phyloP scores from a whole-genome alignment of 1,140 invertebrate genomes.

The Dreissena rostriformis region DNA sequence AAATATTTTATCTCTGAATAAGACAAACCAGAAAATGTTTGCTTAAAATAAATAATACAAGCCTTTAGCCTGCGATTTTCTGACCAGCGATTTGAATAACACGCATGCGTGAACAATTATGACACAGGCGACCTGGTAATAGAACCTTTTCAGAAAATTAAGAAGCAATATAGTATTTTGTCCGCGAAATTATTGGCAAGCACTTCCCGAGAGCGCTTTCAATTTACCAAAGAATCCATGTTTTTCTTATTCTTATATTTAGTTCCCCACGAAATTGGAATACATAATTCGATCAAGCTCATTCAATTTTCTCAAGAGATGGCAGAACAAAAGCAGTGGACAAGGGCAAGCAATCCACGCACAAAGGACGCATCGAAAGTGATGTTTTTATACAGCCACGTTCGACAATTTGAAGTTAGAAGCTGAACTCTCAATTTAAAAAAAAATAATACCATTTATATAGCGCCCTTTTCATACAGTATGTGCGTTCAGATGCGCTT shows the following conservation, averaged over 20 bases:
- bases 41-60: too few species aligned
- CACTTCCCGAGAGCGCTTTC: constrained; percentile 35
- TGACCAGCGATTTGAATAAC: background rate
- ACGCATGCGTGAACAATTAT: constrained; percentile 36
- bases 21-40: too few species aligned
- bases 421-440: too few species aligned
- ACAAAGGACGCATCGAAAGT: background rate
- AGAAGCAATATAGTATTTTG: constrained; percentile 13
- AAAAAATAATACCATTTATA: too few species aligned
- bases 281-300: constrained; percentile 20
- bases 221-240: constrained; percentile 32
- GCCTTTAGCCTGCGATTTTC: background rate
- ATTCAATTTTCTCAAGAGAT: background rate
- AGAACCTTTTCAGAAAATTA: constrained; percentile 24
- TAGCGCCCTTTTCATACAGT: too few species aligned
- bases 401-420: too few species aligned
- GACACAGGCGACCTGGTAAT: constrained; percentile 12
- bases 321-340: background rate
- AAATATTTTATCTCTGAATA: too few species aligned
- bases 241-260: constrained; percentile 32
- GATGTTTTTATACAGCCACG: too few species aligned
- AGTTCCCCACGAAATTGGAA: constrained; percentile 16
- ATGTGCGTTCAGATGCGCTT: too few species aligned
- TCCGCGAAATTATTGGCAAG: constrained; percentile 13
- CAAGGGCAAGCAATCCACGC: background rate